phyloP scores from a whole-genome alignment of 2,797 vertebrate genomes.

The Scleropages formosus region DNA sequence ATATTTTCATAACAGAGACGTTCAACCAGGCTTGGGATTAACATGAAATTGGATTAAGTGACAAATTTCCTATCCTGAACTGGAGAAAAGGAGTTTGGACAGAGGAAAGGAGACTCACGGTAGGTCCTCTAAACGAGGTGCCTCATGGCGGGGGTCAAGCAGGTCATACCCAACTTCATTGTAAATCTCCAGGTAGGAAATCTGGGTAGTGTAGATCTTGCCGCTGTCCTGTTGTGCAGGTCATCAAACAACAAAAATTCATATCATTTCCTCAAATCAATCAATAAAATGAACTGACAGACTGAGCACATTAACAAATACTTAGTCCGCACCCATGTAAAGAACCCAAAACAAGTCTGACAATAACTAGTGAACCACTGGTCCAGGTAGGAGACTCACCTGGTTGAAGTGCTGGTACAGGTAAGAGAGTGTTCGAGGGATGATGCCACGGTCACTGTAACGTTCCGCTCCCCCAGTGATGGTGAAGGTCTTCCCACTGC shows the following conservation, averaged over 20 bases:
- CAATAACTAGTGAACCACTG: neutral
- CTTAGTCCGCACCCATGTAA: neutral
- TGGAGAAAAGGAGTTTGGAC: slow-evolving; percentile 23
- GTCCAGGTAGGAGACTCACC: slow-evolving; percentile 48
- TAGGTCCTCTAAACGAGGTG: slow-evolving; percentile 85
- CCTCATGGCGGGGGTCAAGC: slow-evolving; percentile 83
- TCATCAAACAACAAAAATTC: neutral
- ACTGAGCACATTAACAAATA: neutral
- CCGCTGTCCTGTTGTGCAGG: slow-evolving; percentile 74
- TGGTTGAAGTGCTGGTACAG: slow-evolving; percentile 81
- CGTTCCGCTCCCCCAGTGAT: slow-evolving; percentile 89
- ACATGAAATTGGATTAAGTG: neutral
- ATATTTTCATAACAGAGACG: slow-evolving; percentile 25
- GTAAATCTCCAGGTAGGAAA: slow-evolving; percentile 98
- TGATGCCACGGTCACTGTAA: slow-evolving; percentile 87
- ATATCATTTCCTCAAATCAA: neutral
- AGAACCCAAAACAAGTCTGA: neutral
- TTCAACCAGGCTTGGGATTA: neutral
- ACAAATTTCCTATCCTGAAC: neutral
- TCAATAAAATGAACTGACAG: neutral
- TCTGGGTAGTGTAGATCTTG: slow-evolving; percentile 82
- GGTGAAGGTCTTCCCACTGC: slow-evolving; percentile 95
- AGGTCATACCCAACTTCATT: slow-evolving; percentile 95
- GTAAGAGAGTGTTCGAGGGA: slow-evolving; percentile 88
- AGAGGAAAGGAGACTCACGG: slow-evolving; percentile 78